Percentiles rank a stretch among this genome's conserved stretches.
These are phyloP conservation scores for Drosophila grimshawi DNA, from an alignment of 1,140 invertebrate genomes.

Conservation along the genomic window DNA sequence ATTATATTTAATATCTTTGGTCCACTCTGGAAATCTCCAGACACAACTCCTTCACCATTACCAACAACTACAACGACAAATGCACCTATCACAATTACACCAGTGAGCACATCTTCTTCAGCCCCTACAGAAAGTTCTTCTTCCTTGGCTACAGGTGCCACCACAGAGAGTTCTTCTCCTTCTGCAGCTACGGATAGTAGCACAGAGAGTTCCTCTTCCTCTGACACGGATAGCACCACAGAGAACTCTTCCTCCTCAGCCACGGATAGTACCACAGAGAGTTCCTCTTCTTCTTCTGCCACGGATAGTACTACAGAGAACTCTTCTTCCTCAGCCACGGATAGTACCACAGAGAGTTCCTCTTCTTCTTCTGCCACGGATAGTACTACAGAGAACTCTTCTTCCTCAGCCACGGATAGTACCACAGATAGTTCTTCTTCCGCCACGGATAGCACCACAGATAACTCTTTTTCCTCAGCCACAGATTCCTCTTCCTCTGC, in stretches of 20 bases:
- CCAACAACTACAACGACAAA: background rate
- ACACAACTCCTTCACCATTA: background rate
- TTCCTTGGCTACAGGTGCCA: background rate
- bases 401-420: background rate
- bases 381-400: background rate
- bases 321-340: background rate
- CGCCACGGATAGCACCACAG: slow-evolving; percentile 6
- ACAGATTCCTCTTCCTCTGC: background rate
- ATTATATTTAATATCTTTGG: slow-evolving; percentile 42
- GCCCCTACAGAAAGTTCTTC: background rate
- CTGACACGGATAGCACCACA: background rate
- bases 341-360: slow-evolving; percentile 1
- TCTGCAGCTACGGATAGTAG: background rate
- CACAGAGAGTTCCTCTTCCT: slow-evolving; percentile 12
- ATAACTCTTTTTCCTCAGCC: background rate
- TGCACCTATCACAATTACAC: background rate
- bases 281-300: background rate
- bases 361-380: background rate
- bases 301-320: background rate
- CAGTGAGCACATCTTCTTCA: slow-evolving; percentile 1
- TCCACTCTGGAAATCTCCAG: background rate
- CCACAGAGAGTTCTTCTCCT: slow-evolving; percentile 10
- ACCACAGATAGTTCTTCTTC: slow-evolving; percentile 3
- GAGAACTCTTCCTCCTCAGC: background rate
- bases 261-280: background rate